These are phyloP conservation scores for Helleia helle DNA, from an alignment of 2,888 invertebrate species.

Conservation along the genomic window DNA sequence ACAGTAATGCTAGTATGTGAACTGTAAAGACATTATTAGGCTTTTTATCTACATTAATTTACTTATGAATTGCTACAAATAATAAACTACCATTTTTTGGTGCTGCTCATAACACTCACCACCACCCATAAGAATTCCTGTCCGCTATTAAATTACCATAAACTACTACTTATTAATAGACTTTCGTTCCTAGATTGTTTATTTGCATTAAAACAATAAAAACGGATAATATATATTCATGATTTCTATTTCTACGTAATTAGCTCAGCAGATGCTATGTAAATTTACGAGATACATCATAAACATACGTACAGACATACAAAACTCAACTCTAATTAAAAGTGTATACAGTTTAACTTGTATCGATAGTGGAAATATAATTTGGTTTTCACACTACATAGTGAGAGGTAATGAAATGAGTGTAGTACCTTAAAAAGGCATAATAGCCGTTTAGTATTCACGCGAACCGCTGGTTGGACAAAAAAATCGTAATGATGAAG, in stretches of 20 bases:
- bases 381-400: constrained; percentile 7
- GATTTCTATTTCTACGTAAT: constrained; percentile 8
- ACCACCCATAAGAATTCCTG: background rate
- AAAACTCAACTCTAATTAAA: background rate
- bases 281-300: constrained; percentile 7
- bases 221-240: constrained; percentile 8
- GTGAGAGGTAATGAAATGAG: constrained; percentile 7
- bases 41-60: too few species aligned
- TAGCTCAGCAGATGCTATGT: constrained; percentile 8
- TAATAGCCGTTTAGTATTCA: constrained; percentile 15
- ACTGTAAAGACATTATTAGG: too few species aligned
- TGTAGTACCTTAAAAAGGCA: constrained; percentile 12
- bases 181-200: constrained; percentile 4
- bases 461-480: background rate
- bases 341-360: background rate
- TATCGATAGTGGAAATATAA: background rate
- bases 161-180: constrained; percentile 8
- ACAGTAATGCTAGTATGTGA: too few species aligned
- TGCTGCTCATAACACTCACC: background rate
- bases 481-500: constrained; percentile 7
- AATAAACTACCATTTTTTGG: constrained; percentile 3
- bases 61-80: too few species aligned
- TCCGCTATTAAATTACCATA: constrained; percentile 7
- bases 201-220: constrained; percentile 6
- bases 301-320: background rate